Base-by-base conservation (phyloP, 2,113 vertebrate genomes). In the Scolopax mira region DNA sequence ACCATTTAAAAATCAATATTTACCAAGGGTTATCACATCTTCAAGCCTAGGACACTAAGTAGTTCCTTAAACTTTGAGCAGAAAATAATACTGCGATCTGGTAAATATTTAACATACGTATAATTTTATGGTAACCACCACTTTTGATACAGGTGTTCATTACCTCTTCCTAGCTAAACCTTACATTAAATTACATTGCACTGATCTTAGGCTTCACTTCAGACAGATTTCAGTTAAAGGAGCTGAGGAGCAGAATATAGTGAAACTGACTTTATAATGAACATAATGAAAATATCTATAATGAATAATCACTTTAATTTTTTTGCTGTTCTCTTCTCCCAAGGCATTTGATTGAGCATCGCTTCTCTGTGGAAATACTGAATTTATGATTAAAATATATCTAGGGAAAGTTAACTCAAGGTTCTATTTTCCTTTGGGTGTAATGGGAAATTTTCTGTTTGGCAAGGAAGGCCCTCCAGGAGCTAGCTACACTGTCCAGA, bases 1-100 rank as follows among this genome's bases (percentile, higher is more conserved):
- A 96, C 94, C 88, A 95, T 78, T 93, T 96, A 93, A 95, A 96
- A 93, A 94, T 88, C 94, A 97, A 96, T 96, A 96, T 96, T 97
- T 97, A 84, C 94, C 69, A 74, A 96, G 87, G 93, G 93, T 94
- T 96, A 95, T 94, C 93, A 90, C 64, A 95, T 96, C 85, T 91
- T 96, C 92, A 94, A 81, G 79, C 75, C 57, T 77, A 73, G 82
- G 93, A 94, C 91, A 91, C 94, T 95, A 95, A 96, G 91, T 93
- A 96, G 94, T 88, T 95, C 79, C 85, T 93, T 97, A 95, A 96
- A 97, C 82, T 96, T 92, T 80, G 69, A 95, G 92, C 28, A 79
- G 91, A 96, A 97, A 97, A 94, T 94, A 94, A 95, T 92, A 86
- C 61, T 75, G 37, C 6, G 0, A 88, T 93, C 80, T 93, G 80